Percentiles rank a stretch among this genome's conserved stretches.
Evolutionary conservation across 2,888 invertebrate genomes (phyloP).

Genomic region (Cheilosia variabilis): DNA sequence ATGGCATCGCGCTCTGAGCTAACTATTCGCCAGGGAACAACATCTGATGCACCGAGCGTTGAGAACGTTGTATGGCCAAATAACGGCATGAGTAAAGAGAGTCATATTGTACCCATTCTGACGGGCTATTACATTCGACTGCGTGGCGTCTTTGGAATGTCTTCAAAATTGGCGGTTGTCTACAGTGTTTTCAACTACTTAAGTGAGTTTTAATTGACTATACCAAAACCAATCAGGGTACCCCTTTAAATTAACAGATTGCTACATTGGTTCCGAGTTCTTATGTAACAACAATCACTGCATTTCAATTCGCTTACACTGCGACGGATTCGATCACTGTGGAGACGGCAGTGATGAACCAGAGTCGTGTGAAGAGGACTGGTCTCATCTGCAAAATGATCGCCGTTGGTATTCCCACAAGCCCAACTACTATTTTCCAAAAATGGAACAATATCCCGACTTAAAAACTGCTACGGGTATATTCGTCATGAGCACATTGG

Average conservation of each 20-base stretch:
- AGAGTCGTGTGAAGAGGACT: conserved; percentile 86
- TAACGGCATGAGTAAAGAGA: conserved; percentile 83
- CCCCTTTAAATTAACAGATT: conserved; percentile 84
- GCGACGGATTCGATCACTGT: conserved; percentile 91
- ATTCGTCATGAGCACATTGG: conserved; percentile 87
- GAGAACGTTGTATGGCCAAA: conserved; percentile 86
- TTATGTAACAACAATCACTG: conserved; percentile 89
- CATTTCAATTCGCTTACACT: conserved; percentile 87
- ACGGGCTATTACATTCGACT: conserved; percentile 89
- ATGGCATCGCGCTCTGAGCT: conserved; percentile 87
- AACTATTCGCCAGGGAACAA: conserved; percentile 87
- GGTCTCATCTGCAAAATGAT: conserved; percentile 85
- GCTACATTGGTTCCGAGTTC: conserved; percentile 88
- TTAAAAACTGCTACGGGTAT: conserved; percentile 87
- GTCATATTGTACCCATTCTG: conserved; percentile 86
- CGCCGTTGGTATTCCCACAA: conserved; percentile 87
- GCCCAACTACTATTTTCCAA: conserved; percentile 90
- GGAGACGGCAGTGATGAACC: conserved; percentile 90
- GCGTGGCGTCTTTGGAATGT: conserved; percentile 86
- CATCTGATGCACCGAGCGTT: conserved; percentile 86
- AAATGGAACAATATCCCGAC: conserved; percentile 87
- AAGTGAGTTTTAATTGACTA: conserved; percentile 84
- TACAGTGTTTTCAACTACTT: conserved; percentile 89
- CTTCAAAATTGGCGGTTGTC: conserved; percentile 87
- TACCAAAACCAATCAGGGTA: not conserved